phyloP scores from a whole-genome alignment of 2,113 vertebrate species.

The Rutilus rutilus region DNA sequence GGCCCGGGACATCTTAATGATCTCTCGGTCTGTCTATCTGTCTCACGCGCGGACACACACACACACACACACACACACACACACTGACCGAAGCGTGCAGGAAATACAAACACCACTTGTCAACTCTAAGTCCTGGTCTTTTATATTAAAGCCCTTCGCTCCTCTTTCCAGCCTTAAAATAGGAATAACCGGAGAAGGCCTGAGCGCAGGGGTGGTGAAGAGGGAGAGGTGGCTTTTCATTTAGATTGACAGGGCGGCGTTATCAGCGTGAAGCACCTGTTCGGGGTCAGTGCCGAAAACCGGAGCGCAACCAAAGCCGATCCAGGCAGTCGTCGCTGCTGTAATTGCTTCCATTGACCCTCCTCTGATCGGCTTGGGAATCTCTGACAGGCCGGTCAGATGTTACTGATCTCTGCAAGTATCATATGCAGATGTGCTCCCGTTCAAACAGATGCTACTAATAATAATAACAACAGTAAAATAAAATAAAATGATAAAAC shows the following conservation, averaged over 20 bases:
- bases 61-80: neutral
- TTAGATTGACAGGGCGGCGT: constrained; percentile 46
- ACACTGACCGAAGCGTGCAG: neutral
- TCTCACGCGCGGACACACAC: no score
- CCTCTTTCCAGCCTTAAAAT: constrained; percentile 6
- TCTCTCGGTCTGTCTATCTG: constrained; percentile 1
- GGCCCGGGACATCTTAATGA: constrained; percentile 14
- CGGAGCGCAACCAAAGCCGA: neutral
- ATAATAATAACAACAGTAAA: neutral
- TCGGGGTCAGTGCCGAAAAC: constrained; percentile 16
- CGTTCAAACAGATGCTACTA: constrained; percentile 45
- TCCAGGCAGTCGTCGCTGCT: constrained; percentile 45
- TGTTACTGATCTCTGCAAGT: constrained; percentile 27
- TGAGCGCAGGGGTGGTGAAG: constrained; percentile 10
- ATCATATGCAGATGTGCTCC: constrained; percentile 32
- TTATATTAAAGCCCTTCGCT: constrained; percentile 4
- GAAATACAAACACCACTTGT: constrained; percentile 30
- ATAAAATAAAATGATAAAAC: neutral
- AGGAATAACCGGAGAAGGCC: neutral
- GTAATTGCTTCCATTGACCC: constrained; percentile 66
- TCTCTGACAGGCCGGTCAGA: constrained; percentile 51
- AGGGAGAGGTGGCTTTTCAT: constrained; percentile 36
- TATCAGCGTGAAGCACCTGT: constrained; percentile 59
- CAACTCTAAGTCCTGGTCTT: constrained; percentile 2
- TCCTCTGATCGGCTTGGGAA: constrained; percentile 57